A percentile compares a stretch with the other conserved stretches of the same genome.
Conservation (phyloP, 2,888 invertebrate species). For the Drosophila pegasa region DNA sequence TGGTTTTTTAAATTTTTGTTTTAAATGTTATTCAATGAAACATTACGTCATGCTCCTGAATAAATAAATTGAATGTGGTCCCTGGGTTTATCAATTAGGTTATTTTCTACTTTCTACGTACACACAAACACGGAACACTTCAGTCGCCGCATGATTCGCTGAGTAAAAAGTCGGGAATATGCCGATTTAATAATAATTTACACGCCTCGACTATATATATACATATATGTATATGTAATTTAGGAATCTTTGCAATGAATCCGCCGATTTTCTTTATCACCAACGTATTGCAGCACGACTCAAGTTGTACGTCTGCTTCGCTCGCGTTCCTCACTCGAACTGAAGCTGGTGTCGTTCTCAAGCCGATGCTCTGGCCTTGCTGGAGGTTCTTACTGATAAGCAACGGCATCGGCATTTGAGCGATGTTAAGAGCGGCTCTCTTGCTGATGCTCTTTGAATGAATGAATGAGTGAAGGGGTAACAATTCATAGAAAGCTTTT, state of each 20-base stretch:
- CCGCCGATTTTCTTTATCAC: conserved; percentile 59
- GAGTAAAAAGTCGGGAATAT: conserved; percentile 15
- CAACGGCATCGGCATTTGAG: conserved; percentile 9
- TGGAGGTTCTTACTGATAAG: conserved; percentile 68
- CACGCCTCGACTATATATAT: conserved; percentile 24
- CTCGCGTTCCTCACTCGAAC: conserved; percentile 75
- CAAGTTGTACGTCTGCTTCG: conserved; percentile 62
- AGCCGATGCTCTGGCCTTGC: conserved; percentile 66
- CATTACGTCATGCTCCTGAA: conserved; percentile 76
- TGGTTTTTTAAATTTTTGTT: conserved; percentile 24
- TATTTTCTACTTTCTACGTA: conserved; percentile 74
- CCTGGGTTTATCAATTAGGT: conserved; percentile 67
- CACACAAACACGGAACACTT: conserved; percentile 84
- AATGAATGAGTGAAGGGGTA: neutral
- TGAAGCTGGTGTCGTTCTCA: conserved; percentile 54
- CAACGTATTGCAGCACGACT: conserved; percentile 31
- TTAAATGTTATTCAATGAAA: conserved; percentile 61
- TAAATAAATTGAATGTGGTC: conserved; percentile 60
- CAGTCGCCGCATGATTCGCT: conserved; percentile 69
- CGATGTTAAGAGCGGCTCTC: conserved; percentile 38
- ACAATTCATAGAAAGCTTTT: neutral
- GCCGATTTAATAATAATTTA: conserved; percentile 30
- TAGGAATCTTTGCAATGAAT: conserved; percentile 42
- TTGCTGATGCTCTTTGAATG: conserved; percentile 27
- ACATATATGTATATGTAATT: conserved; percentile 32